Conservation (phyloP, 2,888 invertebrate species). For the Leptarthrus brevirostris region DNA sequence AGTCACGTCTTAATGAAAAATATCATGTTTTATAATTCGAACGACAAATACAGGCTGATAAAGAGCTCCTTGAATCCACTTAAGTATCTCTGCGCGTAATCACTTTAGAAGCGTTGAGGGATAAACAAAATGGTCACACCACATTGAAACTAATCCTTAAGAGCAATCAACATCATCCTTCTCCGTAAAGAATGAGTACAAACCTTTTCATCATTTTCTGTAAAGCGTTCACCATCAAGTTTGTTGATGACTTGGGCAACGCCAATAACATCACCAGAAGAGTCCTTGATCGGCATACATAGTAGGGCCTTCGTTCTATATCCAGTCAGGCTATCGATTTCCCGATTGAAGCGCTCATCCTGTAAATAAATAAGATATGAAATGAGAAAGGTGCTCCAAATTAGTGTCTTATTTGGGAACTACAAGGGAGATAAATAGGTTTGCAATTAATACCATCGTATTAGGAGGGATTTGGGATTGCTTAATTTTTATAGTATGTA, state of each 20-base stretch:
- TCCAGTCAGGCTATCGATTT: slow-evolving; percentile 92
- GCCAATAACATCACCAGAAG: slow-evolving; percentile 93
- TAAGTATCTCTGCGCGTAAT: slow-evolving; percentile 27
- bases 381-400: background rate
- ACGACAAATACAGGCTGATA: background rate
- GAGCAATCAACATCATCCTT: background rate
- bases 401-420: background rate
- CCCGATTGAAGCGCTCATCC: slow-evolving; percentile 92
- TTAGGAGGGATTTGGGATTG: too few species aligned
- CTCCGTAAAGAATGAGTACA: slow-evolving; percentile 54
- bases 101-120: slow-evolving; percentile 23
- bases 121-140: slow-evolving; percentile 33
- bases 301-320: slow-evolving; percentile 92
- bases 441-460: too few species aligned
- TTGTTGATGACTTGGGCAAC: slow-evolving; percentile 97
- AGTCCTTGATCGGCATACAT: slow-evolving; percentile 96
- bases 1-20: slow-evolving; percentile 22
- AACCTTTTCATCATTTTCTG: slow-evolving; percentile 82
- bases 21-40: too few species aligned
- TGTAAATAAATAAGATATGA: slow-evolving; percentile 63
- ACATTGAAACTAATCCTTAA: slow-evolving; percentile 14
- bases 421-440: too few species aligned
- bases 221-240: slow-evolving; percentile 85
- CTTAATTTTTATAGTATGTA: too few species aligned
- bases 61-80: slow-evolving; percentile 31